Conservation (phyloP, 2,888 invertebrate species). For the Pseudoips prasinana region DNA sequence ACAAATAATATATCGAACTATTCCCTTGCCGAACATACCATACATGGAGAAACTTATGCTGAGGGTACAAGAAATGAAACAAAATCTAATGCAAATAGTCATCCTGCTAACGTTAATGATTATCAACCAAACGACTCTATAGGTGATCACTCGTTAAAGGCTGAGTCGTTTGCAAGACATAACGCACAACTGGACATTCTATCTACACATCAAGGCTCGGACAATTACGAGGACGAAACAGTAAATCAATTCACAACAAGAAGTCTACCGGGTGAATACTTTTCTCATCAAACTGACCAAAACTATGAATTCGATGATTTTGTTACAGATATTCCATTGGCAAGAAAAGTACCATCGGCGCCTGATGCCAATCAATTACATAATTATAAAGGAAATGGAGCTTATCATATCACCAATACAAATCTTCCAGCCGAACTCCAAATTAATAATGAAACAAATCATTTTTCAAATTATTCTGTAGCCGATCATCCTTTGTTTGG, state of each 20-base stretch:
- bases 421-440: conserved; percentile 2
- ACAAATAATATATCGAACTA: too few relatives aligned
- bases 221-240: too few relatives aligned
- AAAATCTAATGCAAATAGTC: too few relatives aligned
- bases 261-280: conserved; percentile 6
- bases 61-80: too few relatives aligned
- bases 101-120: too few relatives aligned
- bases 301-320: conserved; percentile 20
- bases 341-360: conserved; percentile 25
- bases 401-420: conserved; percentile 5
- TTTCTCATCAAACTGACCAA: conserved; percentile 6
- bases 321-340: conserved; percentile 23
- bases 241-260: too few relatives aligned
- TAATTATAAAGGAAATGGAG: conserved; percentile 10
- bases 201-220: too few relatives aligned
- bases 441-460: conserved; percentile 6
- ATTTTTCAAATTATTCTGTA: conserved; percentile 11
- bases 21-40: too few relatives aligned
- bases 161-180: too few relatives aligned
- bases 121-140: not conserved
- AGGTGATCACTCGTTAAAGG: not conserved
- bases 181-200: too few relatives aligned
- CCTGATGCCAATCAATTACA: conserved; percentile 21
- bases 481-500: conserved; percentile 5
- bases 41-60: too few relatives aligned